Evolutionary conservation across 2,113 vertebrate genomes (phyloP).

Genomic region (Myotis lucifugus): DNA sequence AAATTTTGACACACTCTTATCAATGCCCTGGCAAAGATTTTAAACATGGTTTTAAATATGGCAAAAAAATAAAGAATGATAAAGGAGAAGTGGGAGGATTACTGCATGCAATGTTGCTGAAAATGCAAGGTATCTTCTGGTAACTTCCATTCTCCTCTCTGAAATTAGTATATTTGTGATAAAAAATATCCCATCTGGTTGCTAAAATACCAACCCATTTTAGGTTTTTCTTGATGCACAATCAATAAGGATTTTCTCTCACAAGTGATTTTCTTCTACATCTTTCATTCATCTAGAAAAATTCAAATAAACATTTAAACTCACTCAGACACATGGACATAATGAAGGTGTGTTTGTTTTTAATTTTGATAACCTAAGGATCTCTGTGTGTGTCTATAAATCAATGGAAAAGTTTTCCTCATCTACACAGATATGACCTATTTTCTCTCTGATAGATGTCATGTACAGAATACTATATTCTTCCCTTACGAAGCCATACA

Average conservation of each 20-base stretch:
- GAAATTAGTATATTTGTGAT: conserved; percentile 43
- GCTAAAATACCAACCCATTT: conserved; percentile 44
- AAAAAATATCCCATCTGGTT: conserved; percentile 41
- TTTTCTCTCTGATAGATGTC: conserved; percentile 23
- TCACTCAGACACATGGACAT: not conserved
- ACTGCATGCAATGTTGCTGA: not conserved
- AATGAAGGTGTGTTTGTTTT: not conserved
- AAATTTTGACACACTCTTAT: not conserved
- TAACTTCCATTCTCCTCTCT: not conserved
- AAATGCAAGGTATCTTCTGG: not conserved
- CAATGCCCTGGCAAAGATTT: not conserved
- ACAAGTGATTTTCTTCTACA: not conserved
- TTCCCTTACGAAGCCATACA: not conserved
- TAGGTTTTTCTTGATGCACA: not conserved
- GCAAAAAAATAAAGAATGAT: not conserved
- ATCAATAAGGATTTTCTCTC: conserved; percentile 29
- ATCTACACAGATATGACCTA: not conserved
- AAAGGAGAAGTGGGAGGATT: not conserved
- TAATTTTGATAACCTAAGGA: not conserved
- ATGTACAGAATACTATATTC: conserved; percentile 46
- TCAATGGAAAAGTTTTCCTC: not conserved
- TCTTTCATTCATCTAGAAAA: conserved; percentile 50
- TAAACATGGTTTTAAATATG: not conserved
- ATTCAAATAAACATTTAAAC: conserved; percentile 63
- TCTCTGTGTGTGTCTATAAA: not conserved